Percentiles rank a stretch among this genome's conserved stretches.
phyloP scores from a whole-genome alignment of 2,888 invertebrate genomes.

The Drosophila mimetica region DNA sequence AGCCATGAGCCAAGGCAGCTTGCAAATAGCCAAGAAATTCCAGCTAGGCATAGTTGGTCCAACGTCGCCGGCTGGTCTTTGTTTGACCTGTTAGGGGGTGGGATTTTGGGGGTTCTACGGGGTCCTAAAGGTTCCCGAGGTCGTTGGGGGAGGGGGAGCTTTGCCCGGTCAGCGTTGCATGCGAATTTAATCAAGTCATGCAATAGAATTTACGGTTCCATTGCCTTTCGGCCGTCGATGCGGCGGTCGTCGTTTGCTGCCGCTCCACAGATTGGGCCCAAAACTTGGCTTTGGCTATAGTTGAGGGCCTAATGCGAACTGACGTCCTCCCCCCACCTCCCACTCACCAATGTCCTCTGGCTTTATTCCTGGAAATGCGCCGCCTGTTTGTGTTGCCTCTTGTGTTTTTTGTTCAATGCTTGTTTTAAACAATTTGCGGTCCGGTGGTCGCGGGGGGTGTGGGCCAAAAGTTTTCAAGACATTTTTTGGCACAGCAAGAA shows the following conservation, averaged over 20 bases:
- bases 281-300: conserved; percentile 34
- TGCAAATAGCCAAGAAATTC: conserved; percentile 45
- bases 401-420: conserved; percentile 40
- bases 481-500: conserved; percentile 10
- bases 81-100: conserved; percentile 43
- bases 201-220: conserved; percentile 82
- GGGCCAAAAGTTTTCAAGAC: conserved; percentile 15
- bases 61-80: conserved; percentile 34
- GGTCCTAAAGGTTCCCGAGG: conserved; percentile 3
- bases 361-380: conserved; percentile 25
- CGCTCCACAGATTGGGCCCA: conserved; percentile 35
- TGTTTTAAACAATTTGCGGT: conserved; percentile 73
- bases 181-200: conserved; percentile 83
- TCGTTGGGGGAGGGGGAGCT: neutral
- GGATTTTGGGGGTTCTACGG: neutral
- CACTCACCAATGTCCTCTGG: neutral
- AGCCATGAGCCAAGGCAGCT: conserved; percentile 32
- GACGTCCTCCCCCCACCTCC: neutral
- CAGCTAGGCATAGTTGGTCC: conserved; percentile 43
- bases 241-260: neutral
- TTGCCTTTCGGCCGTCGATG: conserved; percentile 30
- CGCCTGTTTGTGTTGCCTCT: conserved; percentile 29
- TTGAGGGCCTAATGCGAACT: conserved; percentile 19
- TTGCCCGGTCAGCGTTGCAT: conserved; percentile 60
- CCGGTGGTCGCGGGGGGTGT: conserved; percentile 37